Base-by-base conservation (phyloP, 2,888 invertebrate species). In the Nemoura dubitans region DNA sequence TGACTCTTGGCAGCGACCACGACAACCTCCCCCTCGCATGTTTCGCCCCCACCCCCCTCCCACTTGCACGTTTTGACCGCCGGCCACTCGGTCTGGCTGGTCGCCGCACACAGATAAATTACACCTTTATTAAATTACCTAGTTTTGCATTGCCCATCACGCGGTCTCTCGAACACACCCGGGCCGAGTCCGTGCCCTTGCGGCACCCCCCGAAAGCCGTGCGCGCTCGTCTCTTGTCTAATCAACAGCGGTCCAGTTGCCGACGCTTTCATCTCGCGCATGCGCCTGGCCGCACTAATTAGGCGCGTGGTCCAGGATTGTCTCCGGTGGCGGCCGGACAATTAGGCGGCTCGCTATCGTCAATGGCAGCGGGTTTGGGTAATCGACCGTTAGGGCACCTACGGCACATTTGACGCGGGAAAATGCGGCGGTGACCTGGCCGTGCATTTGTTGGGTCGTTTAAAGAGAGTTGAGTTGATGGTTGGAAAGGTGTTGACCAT, bases 61-160 rank as follows among this genome's bases (percentile, higher is more conserved):
- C 78, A 36, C 36, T 6, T 36, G 5, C 78, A 10, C 28, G 78
- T 26, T 28, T 28, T 21, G 28, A 27, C 78, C 78, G 21, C 76
- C 21, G 3, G n/a, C n/a, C 76, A 25, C n/a, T n/a, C 76, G 25
- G 76, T 25, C 25, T 7, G 76, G 76, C 76, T 6, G 36, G 28
- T 5, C 78, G 10, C 26, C 36, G 36, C 36, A 42, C 83, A 84
- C 84, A 84, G 84, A 84, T 84, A 84, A 84, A 84, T 84, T 84
- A 84, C 84, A 84, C 84, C 7, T 28, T 28, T 43, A 84, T 84
- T 84, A 84, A 84, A 84, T 76, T 84, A 84, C 28, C 29, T 43
- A 7, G 83, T 26, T 42, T 42, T 26, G 84, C 84, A 28, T 14
- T 16, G 80, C n/a, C n/a, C 76, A 76, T 27, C 28, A 28, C n/a